Conservation (phyloP, 2,797 vertebrate genomes). For the Epinephelus coioides region DNA sequence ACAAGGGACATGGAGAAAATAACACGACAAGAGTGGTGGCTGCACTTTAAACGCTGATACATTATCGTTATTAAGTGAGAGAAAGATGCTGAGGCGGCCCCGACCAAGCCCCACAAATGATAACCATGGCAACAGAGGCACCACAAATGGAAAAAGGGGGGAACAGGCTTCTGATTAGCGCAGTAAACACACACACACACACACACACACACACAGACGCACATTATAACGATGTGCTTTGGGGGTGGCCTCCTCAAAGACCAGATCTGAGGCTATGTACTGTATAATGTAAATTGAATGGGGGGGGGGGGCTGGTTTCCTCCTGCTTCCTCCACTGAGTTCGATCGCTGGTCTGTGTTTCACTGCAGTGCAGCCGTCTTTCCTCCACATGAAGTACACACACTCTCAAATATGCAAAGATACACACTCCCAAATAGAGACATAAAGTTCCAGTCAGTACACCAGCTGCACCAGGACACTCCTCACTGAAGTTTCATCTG, state of each 20-base stretch:
- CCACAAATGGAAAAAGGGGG: constrained; percentile 28
- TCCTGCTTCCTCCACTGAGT: constrained; percentile 36
- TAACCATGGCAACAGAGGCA: constrained; percentile 80
- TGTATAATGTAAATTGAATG: constrained; percentile 65
- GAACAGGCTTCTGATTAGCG: constrained; percentile 26
- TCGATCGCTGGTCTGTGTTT: constrained; percentile 63
- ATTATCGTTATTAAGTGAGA: constrained; percentile 12
- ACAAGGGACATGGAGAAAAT: constrained; percentile 17
- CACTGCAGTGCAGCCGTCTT: constrained; percentile 36
- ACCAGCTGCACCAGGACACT: neutral
- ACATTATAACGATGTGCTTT: constrained; percentile 36
- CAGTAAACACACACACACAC: constrained; percentile 18
- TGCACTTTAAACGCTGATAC: constrained; percentile 18
- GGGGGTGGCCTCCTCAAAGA: constrained; percentile 63
- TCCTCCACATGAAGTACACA: constrained; percentile 22
- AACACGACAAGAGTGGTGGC: neutral
- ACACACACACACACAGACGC: constrained; percentile 18
- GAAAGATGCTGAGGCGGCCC: constrained; percentile 18
- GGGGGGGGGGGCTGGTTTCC: constrained; percentile 25
- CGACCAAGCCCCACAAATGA: constrained; percentile 39
- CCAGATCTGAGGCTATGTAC: constrained; percentile 53
- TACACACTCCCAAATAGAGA: constrained; percentile 19
- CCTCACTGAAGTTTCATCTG: neutral
- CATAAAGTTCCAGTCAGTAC: constrained; percentile 10
- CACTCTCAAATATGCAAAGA: constrained; percentile 20